Evolutionary conservation across 2,113 vertebrate genomes (phyloP).

Genomic region (Neogobius melanostomus): DNA sequence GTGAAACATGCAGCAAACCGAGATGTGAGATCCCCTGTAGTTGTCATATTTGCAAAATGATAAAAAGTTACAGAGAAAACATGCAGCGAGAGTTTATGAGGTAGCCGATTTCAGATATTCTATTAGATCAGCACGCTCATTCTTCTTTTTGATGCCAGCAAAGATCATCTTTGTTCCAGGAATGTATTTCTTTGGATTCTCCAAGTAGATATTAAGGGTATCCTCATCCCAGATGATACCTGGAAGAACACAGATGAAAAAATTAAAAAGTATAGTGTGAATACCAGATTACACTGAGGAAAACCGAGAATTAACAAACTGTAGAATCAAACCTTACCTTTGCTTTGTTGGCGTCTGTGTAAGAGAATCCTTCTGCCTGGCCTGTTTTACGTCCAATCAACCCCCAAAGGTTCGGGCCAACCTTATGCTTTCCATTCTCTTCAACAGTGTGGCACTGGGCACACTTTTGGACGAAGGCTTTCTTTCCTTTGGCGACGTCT

Average conservation of each 20-base stretch:
- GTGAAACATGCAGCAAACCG: conserved; percentile 29
- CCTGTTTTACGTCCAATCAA: conserved; percentile 80
- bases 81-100: conserved; percentile 57
- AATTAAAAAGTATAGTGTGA: not conserved
- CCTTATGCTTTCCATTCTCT: conserved; percentile 81
- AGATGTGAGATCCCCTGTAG: conserved; percentile 18
- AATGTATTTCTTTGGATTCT: conserved; percentile 90
- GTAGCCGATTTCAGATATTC: conserved; percentile 83
- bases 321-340: conserved; percentile 65
- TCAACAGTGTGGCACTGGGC: conserved; percentile 82
- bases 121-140: conserved; percentile 80
- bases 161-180: conserved; percentile 88
- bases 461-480: conserved; percentile 83
- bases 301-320: not conserved
- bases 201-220: conserved; percentile 83
- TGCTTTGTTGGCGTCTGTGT: conserved; percentile 85
- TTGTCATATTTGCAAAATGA: not conserved
- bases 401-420: conserved; percentile 81
- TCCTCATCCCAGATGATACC: conserved; percentile 79
- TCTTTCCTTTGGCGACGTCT: conserved; percentile 78
- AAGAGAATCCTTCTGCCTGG: conserved; percentile 77
- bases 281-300: not conserved
- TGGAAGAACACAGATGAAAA: conserved; percentile 39
- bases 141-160: conserved; percentile 87
- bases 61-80: conserved; percentile 6